Conservation (phyloP, 2,797 vertebrate genomes). For the Tympanoctomys barrerae region DNA sequence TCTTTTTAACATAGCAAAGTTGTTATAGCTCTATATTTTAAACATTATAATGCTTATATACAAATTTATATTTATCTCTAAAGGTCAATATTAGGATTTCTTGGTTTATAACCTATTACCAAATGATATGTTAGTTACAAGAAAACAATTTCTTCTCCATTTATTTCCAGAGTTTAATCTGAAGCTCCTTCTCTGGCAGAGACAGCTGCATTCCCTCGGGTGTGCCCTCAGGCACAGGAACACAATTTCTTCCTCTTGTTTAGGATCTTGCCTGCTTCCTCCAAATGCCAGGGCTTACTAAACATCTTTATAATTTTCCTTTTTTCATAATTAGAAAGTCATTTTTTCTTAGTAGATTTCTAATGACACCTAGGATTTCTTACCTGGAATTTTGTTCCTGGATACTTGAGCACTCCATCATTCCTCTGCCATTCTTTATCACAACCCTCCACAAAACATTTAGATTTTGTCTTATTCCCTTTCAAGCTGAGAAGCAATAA, state of each 20-base stretch:
- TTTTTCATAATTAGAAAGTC: background rate
- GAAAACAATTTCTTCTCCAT: background rate
- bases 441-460: background rate
- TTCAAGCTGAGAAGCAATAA: background rate
- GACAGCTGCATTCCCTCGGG: background rate
- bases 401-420: conserved; percentile 5
- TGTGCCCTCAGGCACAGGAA: background rate
- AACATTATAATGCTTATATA: background rate
- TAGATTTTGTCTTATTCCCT: conserved; percentile 31
- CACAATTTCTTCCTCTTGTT: background rate
- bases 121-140: background rate
- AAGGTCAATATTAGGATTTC: background rate
- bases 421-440: background rate
- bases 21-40: background rate
- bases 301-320: background rate
- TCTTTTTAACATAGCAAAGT: background rate
- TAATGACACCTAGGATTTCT: background rate
- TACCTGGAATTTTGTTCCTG: background rate
- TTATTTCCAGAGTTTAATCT: background rate
- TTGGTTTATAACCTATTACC: background rate
- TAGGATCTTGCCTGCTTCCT: background rate
- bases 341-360: background rate
- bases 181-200: background rate
- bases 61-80: background rate
- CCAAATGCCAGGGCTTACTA: background rate